Evolutionary conservation across 2,797 vertebrate species (phyloP).

Genomic region (Gymnothorax javanicus): DNA sequence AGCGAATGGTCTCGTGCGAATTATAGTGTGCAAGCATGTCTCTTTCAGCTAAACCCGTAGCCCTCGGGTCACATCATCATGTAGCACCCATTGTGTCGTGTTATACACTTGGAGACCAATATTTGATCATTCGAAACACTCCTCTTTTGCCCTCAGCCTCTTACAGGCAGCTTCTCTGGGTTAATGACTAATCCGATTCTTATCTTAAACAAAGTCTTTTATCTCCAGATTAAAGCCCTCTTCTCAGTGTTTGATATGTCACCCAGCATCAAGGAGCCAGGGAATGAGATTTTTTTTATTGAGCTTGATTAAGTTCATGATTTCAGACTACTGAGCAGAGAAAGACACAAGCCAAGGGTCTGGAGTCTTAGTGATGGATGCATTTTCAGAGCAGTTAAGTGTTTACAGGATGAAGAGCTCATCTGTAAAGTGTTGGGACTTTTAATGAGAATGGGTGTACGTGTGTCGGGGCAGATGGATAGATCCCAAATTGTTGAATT

Average conservation of each 20-base stretch:
- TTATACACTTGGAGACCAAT: neutral
- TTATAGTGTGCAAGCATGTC: neutral
- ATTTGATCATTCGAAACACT: neutral
- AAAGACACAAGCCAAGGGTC: neutral
- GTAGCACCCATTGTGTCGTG: neutral
- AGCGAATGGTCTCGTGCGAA: neutral
- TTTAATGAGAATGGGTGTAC: neutral
- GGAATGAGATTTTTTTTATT: constrained; percentile 3
- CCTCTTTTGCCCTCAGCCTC: neutral
- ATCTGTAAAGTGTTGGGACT: neutral
- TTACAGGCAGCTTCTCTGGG: neutral
- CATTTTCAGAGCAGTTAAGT: constrained; percentile 1
- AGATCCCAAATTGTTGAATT: neutral
- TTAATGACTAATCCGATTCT: constrained; percentile 28
- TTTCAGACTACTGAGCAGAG: neutral
- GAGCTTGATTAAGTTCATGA: constrained; percentile 1
- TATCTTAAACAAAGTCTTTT: constrained; percentile 1
- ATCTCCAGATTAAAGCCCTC: neutral
- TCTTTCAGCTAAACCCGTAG: neutral
- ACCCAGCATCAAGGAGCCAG: neutral
- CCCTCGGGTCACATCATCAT: neutral
- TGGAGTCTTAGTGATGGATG: neutral
- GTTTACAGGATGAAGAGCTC: constrained; percentile 1
- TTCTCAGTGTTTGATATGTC: constrained; percentile 3
- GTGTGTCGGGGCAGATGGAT: neutral